Evolutionary conservation across 2,113 vertebrate genomes (phyloP), one percentile per base, ranked within the genome.

Genomic region (Eurystomus gularis): DNA sequence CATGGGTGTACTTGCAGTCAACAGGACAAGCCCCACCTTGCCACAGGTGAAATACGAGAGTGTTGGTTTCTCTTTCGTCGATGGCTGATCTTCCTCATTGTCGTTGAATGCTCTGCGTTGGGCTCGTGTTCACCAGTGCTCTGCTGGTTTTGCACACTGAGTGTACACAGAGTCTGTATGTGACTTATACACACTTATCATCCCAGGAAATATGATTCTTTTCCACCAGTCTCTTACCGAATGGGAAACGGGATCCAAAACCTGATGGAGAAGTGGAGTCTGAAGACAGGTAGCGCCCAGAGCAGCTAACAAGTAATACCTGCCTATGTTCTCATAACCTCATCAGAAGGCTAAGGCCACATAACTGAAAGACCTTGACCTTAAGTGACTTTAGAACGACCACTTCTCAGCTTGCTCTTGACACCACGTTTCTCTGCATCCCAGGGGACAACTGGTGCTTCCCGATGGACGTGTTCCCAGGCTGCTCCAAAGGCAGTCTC

Each of bases 111-210:
- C 6, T 40, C 29, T 37, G 17, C 6, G 1, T 12, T 42, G 72
- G 2, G 2, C 23, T 57, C 9, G 1, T 26, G 7, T 23, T 46
- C 62, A 14, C 5, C 1, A 42, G 31, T 19, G 31, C 69, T 60
- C 46, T 16, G 37, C 39, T 75, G 78, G 33, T 8, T 40, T 70
- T 16, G 39, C 44, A 17, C 13, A 2, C 28, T 4, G 23, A 3
- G 13, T 21, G 25, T 52, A 2, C 17, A 5, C 2, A 1, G 11
- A 24, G 3, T 1, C 26, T 16, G 18, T 28, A 2, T 49, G 28
- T 28, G 40, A 24, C 9, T 1, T 33, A 10, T 6, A 4, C 4
- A 37, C 28, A 13, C 10, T 61, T 6, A 9, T 2, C 28, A 15
- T 61, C 24, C 3, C 10, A 5, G 6, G 61, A 17, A 40, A 26